Percentiles rank a stretch among this genome's conserved stretches.
Evolutionary conservation across 1,140 invertebrate species (phyloP).

Genomic region (Trachymyrmex septentrionalis): DNA sequence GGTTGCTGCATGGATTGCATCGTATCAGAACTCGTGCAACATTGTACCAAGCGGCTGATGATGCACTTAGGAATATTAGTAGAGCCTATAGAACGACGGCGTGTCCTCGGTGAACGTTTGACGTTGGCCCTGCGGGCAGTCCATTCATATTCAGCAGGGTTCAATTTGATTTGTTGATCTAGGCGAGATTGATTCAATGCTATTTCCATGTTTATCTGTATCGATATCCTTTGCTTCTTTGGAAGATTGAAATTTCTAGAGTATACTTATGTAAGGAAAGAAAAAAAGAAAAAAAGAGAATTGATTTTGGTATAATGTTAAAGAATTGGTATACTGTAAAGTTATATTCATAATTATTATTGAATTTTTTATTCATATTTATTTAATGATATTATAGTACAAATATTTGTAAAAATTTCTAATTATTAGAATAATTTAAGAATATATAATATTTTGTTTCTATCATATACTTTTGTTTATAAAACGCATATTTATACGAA

Average conservation of each 20-base stretch:
- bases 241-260: neutral
- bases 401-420: neutral
- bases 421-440: neutral
- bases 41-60: conserved; percentile 78
- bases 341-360: conserved; percentile 1
- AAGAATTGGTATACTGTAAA: neutral
- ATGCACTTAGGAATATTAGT: conserved; percentile 84
- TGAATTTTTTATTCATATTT: conserved; percentile 4
- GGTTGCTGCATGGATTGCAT: conserved; percentile 65
- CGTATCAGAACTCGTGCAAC: conserved; percentile 76
- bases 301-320: neutral
- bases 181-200: neutral
- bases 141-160: conserved; percentile 39
- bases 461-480: neutral
- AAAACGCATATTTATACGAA: neutral
- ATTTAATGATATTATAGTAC: neutral
- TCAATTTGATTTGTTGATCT: conserved; percentile 21
- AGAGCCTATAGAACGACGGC: conserved; percentile 73
- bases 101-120: conserved; percentile 52
- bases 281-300: neutral
- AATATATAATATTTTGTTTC: neutral
- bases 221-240: neutral
- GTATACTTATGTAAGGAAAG: neutral
- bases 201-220: conserved; percentile 4
- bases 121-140: conserved; percentile 18